These are phyloP conservation scores for Rhea americana DNA, from an alignment of 2,113 vertebrate genomes.

Conservation along the genomic window DNA sequence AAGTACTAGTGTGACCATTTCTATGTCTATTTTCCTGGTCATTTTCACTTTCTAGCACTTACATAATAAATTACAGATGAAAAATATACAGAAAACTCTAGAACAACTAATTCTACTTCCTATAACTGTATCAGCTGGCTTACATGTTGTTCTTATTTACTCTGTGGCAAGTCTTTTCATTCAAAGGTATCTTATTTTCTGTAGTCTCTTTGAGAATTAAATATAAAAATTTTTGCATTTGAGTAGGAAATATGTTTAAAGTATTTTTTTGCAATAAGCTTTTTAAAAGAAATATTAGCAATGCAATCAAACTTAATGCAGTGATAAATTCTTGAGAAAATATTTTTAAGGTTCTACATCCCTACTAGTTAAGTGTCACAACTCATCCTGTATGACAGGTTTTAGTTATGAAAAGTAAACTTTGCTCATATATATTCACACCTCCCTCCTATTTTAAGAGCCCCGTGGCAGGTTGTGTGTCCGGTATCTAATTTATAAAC, in stretches of 20 bases:
- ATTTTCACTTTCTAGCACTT: not conserved
- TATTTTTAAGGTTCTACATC: not conserved
- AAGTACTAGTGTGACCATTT: not conserved
- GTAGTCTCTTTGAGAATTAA: slow-evolving; percentile 15
- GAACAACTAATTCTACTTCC: not conserved
- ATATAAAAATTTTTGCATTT: not conserved
- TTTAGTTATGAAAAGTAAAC: not conserved
- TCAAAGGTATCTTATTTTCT: not conserved
- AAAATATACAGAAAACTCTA: not conserved
- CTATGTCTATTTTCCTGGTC: not conserved
- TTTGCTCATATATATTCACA: accelerated
- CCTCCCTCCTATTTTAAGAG: not conserved
- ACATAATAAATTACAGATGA: not conserved
- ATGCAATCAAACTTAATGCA: not conserved
- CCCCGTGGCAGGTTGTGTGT: not conserved
- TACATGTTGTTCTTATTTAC: not conserved
- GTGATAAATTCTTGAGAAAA: not conserved
- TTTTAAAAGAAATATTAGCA: not conserved
- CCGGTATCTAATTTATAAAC: not conserved
- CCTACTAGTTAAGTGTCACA: not conserved
- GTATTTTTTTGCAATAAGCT: not conserved
- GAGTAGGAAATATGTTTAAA: not conserved
- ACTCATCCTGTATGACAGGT: not conserved
- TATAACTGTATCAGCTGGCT: not conserved
- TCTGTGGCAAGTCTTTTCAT: not conserved